Evolutionary conservation across 2,797 vertebrate species (phyloP).

Genomic region (Oreochromis grahami): DNA sequence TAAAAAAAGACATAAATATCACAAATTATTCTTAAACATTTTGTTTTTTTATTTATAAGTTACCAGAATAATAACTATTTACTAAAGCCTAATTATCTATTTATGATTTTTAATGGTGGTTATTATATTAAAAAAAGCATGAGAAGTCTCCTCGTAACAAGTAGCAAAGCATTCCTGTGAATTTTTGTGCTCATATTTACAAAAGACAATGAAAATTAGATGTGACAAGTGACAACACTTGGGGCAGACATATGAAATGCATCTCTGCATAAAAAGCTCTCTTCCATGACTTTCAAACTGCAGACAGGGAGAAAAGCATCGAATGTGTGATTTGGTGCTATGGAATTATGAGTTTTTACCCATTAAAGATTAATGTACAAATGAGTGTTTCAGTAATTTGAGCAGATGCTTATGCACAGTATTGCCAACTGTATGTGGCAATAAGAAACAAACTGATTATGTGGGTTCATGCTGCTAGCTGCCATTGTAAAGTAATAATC

Average conservation of each 20-base stretch:
- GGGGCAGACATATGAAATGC: conserved; percentile 23
- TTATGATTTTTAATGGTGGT: background rate
- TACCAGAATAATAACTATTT: background rate
- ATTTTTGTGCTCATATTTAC: background rate
- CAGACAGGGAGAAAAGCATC: background rate
- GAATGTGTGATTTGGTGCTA: background rate
- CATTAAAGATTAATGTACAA: background rate
- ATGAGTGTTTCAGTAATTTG: background rate
- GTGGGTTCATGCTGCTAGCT: background rate
- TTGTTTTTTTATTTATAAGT: background rate
- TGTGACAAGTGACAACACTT: background rate
- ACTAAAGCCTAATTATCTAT: background rate
- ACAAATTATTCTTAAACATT: background rate
- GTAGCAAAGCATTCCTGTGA: background rate
- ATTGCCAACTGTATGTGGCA: background rate
- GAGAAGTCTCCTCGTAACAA: background rate
- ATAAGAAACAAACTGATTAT: background rate
- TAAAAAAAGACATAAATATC: background rate
- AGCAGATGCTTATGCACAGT: background rate
- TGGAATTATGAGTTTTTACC: background rate
- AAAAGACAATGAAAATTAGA: background rate
- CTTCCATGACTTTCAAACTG: background rate
- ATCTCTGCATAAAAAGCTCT: conserved; percentile 15
- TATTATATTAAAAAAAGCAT: background rate
- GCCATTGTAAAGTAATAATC: background rate